Percentiles rank a stretch among this genome's conserved stretches.
Evolutionary conservation across 1,140 invertebrate species (phyloP).

Genomic region (Drosophila nannoptera): DNA sequence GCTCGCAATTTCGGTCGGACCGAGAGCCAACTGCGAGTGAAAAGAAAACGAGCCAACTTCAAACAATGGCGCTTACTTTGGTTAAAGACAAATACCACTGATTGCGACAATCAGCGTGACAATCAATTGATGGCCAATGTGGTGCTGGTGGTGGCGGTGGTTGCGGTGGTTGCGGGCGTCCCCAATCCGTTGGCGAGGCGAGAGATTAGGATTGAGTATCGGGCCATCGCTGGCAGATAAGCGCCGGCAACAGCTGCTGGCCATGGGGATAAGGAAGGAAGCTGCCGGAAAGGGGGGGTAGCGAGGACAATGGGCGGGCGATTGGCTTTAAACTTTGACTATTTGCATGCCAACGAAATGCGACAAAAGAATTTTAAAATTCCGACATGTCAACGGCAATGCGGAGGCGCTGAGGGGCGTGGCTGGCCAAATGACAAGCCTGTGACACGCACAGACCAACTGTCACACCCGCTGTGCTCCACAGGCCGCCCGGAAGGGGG

Average conservation of each 20-base stretch:
- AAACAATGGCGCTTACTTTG: conserved; percentile 65
- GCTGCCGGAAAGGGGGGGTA: conserved; percentile 6
- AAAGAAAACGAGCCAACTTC: conserved; percentile 27
- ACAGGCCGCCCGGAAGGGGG: background rate
- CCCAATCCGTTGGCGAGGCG: conserved; percentile 9
- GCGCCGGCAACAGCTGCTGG: conserved; percentile 61
- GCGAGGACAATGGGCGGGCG: conserved; percentile 7
- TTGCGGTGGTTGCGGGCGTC: conserved; percentile 22
- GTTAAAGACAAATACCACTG: conserved; percentile 74
- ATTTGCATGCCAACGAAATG: conserved; percentile 66
- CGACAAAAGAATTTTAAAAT: conserved; percentile 72
- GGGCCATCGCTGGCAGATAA: conserved; percentile 37
- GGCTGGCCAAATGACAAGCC: conserved; percentile 68
- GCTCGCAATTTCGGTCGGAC: conserved; percentile 49
- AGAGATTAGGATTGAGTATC: conserved; percentile 11
- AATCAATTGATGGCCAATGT: conserved; percentile 59
- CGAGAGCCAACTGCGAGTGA: conserved; percentile 7
- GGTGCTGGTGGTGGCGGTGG: too few species aligned
- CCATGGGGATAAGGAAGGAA: conserved; percentile 34
- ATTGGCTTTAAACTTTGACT: conserved; percentile 69
- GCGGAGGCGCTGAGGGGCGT: conserved; percentile 39
- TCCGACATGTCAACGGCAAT: conserved; percentile 58
- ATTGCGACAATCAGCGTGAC: conserved; percentile 75
- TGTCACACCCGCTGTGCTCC: conserved; percentile 61
- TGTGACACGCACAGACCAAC: conserved; percentile 75